Percentiles rank a stretch among this genome's conserved stretches.
These are phyloP conservation scores for Asteroscopus sphinx DNA, from an alignment of 2,888 invertebrate genomes.

Conservation along the genomic window DNA sequence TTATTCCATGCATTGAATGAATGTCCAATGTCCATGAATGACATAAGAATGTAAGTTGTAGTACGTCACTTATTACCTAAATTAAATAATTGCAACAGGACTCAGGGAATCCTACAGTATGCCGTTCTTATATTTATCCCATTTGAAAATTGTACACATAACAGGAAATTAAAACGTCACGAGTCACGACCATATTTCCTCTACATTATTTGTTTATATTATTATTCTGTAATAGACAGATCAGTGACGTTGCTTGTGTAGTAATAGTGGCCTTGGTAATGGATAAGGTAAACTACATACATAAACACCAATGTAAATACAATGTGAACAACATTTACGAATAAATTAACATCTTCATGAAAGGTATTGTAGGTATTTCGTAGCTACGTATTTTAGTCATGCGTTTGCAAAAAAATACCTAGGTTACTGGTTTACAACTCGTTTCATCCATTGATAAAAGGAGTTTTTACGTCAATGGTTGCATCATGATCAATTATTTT, in stretches of 20 bases:
- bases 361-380: too few species aligned
- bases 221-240: background rate
- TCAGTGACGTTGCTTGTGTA: conserved; percentile 4
- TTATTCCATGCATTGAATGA: too few species aligned
- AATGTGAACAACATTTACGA: too few species aligned
- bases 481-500: too few species aligned
- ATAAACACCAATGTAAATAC: background rate
- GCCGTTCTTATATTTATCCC: conserved; percentile 18
- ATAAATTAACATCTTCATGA: too few species aligned
- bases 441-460: too few species aligned
- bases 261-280: conserved; percentile 39
- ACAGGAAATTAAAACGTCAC: conserved; percentile 12
- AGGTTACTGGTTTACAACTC: too few species aligned
- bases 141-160: conserved; percentile 11
- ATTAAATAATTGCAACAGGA: background rate
- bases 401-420: too few species aligned
- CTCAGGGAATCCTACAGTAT: conserved; percentile 33
- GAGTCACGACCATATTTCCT: conserved; percentile 4
- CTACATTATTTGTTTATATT: conserved; percentile 17
- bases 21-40: too few species aligned
- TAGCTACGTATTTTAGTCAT: too few species aligned
- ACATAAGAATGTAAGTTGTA: too few species aligned
- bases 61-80: background rate
- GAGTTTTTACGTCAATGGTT: too few species aligned
- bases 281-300: conserved; percentile 29